Conservation (phyloP, 2,113 vertebrate species). For the Panthera tigris region DNA sequence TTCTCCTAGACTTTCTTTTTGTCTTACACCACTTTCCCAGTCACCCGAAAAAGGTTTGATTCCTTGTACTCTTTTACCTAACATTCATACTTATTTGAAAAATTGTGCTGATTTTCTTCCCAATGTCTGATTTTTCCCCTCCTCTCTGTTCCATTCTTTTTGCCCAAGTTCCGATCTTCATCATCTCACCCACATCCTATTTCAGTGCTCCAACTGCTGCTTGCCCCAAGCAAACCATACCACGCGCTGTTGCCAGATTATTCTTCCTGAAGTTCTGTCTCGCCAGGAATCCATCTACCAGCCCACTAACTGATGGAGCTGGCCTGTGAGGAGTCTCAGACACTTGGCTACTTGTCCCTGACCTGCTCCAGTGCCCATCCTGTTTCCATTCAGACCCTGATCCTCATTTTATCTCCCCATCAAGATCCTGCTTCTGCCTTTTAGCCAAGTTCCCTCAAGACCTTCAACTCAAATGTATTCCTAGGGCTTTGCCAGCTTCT, state of each 20-base stretch:
- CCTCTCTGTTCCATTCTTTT: not conserved
- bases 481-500: not conserved
- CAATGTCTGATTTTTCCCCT: not conserved
- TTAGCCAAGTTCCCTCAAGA: not conserved
- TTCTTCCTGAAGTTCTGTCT: not conserved
- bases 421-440: not conserved
- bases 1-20: not conserved
- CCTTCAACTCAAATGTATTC: not conserved
- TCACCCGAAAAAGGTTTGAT: not conserved
- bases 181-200: not conserved
- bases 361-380: not conserved
- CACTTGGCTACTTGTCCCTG: not conserved
- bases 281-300: not conserved
- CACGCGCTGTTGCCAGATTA: not conserved
- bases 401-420: not conserved
- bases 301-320: not conserved
- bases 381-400: not conserved
- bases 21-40: not conserved
- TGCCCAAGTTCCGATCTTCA: not conserved
- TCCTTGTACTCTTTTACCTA: not conserved
- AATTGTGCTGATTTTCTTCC: not conserved
- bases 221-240: not conserved
- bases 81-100: not conserved
- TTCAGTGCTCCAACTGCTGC: not conserved
- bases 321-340: not conserved